Evolutionary conservation across 2,797 vertebrate species (phyloP).

Genomic region (Diplodus puntazzo): DNA sequence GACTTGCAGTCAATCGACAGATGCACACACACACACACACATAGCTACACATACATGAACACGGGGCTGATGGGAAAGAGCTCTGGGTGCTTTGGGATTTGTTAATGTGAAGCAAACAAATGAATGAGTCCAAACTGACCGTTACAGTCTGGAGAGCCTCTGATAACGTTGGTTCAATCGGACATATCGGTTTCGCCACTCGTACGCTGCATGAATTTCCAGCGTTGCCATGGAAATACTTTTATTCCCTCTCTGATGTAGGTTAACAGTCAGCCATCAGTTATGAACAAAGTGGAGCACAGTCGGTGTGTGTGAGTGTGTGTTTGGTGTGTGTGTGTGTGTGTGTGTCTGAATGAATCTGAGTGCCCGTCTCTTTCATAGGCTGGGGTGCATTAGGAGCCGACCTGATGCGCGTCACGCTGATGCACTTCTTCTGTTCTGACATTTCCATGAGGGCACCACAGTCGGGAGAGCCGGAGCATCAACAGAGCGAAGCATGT

Average conservation of each 20-base stretch:
- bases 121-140: slow-evolving; percentile 8
- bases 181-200: slow-evolving; percentile 24
- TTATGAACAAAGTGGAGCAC: slow-evolving; percentile 42
- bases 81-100: slow-evolving; percentile 13
- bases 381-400: slow-evolving; percentile 41
- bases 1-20: slow-evolving; percentile 44
- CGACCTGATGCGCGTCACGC: slow-evolving; percentile 16
- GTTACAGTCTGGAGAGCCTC: slow-evolving; percentile 4
- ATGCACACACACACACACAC: slow-evolving; percentile 24
- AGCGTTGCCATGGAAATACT: slow-evolving; percentile 58
- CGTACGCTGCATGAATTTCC: slow-evolving; percentile 27
- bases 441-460: slow-evolving; percentile 29
- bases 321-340: neutral
- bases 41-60: neutral
- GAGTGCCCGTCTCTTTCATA: slow-evolving; percentile 25
- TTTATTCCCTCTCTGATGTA: slow-evolving; percentile 33
- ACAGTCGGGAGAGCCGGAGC: neutral
- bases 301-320: neutral
- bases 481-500: neutral
- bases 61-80: slow-evolving; percentile 3
- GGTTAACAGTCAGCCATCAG: slow-evolving; percentile 52
- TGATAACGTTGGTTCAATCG: slow-evolving; percentile 31
- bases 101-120: slow-evolving; percentile 15
- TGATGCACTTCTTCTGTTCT: slow-evolving; percentile 36
- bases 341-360: slow-evolving; percentile 1